Percentiles rank a stretch among this genome's conserved stretches.
Evolutionary conservation across 1,140 invertebrate species (phyloP).

Genomic region (Helicoverpa armigera): DNA sequence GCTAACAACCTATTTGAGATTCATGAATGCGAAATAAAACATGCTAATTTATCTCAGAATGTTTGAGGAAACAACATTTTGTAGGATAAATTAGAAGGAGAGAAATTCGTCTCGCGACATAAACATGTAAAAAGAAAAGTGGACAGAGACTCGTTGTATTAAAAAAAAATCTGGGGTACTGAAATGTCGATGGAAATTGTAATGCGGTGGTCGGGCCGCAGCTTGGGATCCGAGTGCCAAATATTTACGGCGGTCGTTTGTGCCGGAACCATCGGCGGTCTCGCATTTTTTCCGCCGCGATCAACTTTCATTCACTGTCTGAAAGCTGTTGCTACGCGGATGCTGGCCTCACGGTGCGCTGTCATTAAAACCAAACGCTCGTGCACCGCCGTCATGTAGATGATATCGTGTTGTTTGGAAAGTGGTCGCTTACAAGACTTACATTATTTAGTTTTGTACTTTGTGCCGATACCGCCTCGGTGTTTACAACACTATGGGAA

Average conservation of each 20-base stretch:
- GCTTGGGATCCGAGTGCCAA: slow-evolving; percentile 62
- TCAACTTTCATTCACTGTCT: slow-evolving; percentile 85
- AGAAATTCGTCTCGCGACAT: slow-evolving; percentile 51
- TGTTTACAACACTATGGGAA: slow-evolving; percentile 25
- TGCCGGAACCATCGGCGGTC: slow-evolving; percentile 65
- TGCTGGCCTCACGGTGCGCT: slow-evolving; percentile 76
- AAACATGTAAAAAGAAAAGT: slow-evolving; percentile 51
- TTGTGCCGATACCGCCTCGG: slow-evolving; percentile 25
- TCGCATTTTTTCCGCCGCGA: slow-evolving; percentile 74
- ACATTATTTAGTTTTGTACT: slow-evolving; percentile 74
- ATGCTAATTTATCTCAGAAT: slow-evolving; percentile 62
- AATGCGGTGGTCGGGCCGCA: slow-evolving; percentile 51
- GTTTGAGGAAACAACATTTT: slow-evolving; percentile 63
- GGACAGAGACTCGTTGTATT: slow-evolving; percentile 19
- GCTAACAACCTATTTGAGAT: slow-evolving; percentile 63
- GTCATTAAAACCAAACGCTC: slow-evolving; percentile 80
- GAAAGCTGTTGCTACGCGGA: slow-evolving; percentile 85
- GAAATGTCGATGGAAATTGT: slow-evolving; percentile 57
- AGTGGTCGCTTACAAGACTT: slow-evolving; percentile 65
- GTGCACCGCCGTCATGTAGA: slow-evolving; percentile 81
- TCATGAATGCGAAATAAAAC: slow-evolving; percentile 67
- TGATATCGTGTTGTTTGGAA: slow-evolving; percentile 83
- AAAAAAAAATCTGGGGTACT: slow-evolving; percentile 46
- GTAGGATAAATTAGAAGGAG: slow-evolving; percentile 64
- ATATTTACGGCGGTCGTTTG: slow-evolving; percentile 68